Conservation (phyloP, 2,113 vertebrate species). For the Equus quagga region DNA sequence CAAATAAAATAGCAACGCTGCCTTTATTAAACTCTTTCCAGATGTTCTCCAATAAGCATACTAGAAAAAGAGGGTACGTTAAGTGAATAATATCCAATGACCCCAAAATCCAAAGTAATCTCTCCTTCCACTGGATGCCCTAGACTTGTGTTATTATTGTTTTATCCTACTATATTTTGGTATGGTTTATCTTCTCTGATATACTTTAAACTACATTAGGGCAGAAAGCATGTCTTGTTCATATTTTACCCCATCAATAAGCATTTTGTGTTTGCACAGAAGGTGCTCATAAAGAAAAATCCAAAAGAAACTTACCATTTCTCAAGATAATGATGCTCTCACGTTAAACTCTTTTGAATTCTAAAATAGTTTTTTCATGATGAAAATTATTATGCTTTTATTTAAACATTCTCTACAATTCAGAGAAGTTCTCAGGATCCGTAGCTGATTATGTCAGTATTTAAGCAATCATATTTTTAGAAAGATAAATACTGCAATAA, state of each 20-base stretch:
- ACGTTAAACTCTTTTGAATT: conserved; percentile 52
- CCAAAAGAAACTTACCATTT: conserved; percentile 20
- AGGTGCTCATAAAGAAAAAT: background rate
- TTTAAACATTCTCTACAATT: conserved; percentile 35
- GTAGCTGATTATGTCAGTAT: background rate
- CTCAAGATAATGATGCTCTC: conserved; percentile 2
- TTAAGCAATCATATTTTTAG: conserved; percentile 5
- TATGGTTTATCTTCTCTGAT: background rate
- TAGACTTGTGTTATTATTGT: background rate
- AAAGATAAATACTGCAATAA: background rate
- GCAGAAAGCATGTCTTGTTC: conserved; percentile 4
- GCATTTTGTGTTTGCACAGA: background rate
- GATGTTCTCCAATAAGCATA: background rate
- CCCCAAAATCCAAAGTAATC: background rate
- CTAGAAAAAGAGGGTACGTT: background rate
- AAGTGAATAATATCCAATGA: background rate
- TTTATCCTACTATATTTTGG: background rate
- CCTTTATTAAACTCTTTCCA: background rate
- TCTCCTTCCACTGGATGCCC: background rate
- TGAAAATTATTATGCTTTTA: background rate
- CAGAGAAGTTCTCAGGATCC: background rate
- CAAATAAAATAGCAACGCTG: background rate
- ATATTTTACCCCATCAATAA: background rate
- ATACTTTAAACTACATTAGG: background rate
- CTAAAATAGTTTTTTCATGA: background rate